Percentiles rank a stretch among this genome's conserved stretches.
These are phyloP conservation scores for Temnothorax nylanderi DNA, from an alignment of 1,140 invertebrate genomes.

Conservation along the genomic window DNA sequence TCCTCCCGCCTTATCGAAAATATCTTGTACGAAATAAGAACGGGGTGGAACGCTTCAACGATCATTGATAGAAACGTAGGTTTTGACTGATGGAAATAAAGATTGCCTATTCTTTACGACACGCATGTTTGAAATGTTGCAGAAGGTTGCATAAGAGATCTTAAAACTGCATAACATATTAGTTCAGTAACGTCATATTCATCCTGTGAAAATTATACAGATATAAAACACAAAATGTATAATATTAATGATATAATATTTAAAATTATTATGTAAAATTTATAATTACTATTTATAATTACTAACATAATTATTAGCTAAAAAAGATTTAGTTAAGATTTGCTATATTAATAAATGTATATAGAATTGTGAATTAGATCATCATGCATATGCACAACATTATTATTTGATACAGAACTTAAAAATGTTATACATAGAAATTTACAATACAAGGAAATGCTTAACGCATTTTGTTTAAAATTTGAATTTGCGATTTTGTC, in stretches of 20 bases:
- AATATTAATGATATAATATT: background rate
- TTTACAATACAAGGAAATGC: background rate
- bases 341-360: background rate
- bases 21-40: conserved; percentile 44
- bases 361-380: background rate
- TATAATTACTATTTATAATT: too few relatives aligned
- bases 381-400: background rate
- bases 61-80: conserved; percentile 29
- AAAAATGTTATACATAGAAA: background rate
- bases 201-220: background rate
- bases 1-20: conserved; percentile 9
- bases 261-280: background rate
- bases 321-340: background rate
- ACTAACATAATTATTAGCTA: too few relatives aligned
- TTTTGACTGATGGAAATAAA: conserved; percentile 29
- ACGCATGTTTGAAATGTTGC: conserved; percentile 2
- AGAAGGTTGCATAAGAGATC: background rate
- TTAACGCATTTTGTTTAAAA: too few relatives aligned
- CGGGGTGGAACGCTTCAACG: background rate
- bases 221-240: background rate
- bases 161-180: background rate
- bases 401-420: background rate
- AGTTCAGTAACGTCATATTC: background rate
- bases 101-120: conserved; percentile 35
- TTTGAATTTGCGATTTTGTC: conserved; percentile 21